These are phyloP conservation scores for Drosophila multiciliata DNA, from an alignment of 2,888 invertebrate species.

Conservation along the genomic window DNA sequence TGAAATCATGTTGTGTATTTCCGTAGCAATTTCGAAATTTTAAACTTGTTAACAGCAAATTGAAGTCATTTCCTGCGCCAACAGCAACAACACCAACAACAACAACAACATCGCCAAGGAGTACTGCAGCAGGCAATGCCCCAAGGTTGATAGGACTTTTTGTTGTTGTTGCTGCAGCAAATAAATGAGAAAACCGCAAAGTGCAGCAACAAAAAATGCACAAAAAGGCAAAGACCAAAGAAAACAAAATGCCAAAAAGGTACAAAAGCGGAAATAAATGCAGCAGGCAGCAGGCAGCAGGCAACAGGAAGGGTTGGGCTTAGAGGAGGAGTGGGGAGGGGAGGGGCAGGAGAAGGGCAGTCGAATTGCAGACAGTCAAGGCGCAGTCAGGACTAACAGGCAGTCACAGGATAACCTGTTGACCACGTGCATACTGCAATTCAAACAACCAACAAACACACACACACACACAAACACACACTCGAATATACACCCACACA, in stretches of 20 bases:
- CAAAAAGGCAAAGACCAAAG: conserved; percentile 57
- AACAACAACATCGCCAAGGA: conserved; percentile 27
- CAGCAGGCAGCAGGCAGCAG: conserved; percentile 61
- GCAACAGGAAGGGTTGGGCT: conserved; percentile 13
- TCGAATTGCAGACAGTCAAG: conserved; percentile 19
- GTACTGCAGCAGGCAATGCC: conserved; percentile 31
- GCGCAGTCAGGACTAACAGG: conserved; percentile 49
- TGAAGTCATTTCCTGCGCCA: conserved; percentile 80
- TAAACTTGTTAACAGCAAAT: conserved; percentile 82
- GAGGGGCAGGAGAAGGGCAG: neutral
- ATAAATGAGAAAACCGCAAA: conserved; percentile 79
- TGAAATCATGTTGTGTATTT: conserved; percentile 79
- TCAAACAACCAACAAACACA: conserved; percentile 43
- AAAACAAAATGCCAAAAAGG: conserved; percentile 79
- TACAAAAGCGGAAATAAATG: conserved; percentile 80
- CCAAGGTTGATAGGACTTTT: conserved; percentile 42
- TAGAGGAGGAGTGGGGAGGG: neutral
- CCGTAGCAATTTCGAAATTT: conserved; percentile 79
- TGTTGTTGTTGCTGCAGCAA: conserved; percentile 45
- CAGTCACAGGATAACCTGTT: conserved; percentile 76
- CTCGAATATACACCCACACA: conserved; percentile 33
- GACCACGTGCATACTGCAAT: conserved; percentile 79
- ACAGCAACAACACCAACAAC: conserved; percentile 46
- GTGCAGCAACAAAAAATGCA: conserved; percentile 63
- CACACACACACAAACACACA: conserved; percentile 18